Conservation (phyloP, 2,797 vertebrate species). For the Cacajao melanocephalus region DNA sequence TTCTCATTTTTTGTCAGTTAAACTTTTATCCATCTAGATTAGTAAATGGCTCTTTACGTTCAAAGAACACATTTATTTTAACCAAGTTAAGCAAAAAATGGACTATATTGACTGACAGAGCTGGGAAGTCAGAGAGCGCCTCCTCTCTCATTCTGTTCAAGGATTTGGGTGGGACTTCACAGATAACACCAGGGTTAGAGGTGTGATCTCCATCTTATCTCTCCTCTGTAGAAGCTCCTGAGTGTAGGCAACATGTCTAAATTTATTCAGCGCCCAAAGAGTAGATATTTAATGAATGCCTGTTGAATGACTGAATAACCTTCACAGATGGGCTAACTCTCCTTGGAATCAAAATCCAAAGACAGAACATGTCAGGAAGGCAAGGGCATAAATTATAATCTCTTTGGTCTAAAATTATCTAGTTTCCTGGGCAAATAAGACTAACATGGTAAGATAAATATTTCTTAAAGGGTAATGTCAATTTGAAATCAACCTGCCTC, state of each 20-base stretch:
- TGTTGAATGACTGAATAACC: neutral
- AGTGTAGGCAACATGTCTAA: neutral
- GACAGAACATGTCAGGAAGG: neutral
- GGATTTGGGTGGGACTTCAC: neutral
- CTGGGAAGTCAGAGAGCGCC: neutral
- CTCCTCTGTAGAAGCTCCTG: neutral
- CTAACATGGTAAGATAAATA: neutral
- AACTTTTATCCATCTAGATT: neutral
- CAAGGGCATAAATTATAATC: neutral
- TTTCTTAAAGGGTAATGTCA: neutral
- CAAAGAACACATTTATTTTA: neutral
- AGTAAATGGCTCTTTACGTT: neutral
- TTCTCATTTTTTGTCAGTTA: neutral
- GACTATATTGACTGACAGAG: neutral
- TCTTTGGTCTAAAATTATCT: neutral
- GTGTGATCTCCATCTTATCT: neutral
- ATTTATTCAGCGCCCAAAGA: neutral
- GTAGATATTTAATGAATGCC: neutral
- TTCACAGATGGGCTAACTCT: neutral
- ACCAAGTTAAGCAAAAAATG: neutral
- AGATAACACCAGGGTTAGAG: neutral
- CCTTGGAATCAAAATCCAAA: slow-evolving; percentile 14
- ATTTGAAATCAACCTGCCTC: neutral
- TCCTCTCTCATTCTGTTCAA: neutral
- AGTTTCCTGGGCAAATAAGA: neutral